Evolutionary conservation across 2,113 vertebrate species (phyloP).

Genomic region (Thamnophis sirtalis): DNA sequence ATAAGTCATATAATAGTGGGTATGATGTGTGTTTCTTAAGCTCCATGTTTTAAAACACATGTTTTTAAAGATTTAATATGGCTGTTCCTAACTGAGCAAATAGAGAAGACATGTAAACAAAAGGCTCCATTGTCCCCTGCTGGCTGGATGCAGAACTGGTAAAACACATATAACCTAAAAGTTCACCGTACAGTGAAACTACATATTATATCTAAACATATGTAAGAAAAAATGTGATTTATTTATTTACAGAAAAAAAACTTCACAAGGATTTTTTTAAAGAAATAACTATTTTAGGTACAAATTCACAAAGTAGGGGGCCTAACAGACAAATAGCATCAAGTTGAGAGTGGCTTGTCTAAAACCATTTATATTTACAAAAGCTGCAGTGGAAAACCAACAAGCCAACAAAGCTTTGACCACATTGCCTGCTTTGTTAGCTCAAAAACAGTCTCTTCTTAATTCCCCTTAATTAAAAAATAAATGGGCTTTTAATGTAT

Average conservation of each 20-base stretch:
- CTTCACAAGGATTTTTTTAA: not conserved
- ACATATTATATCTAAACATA: not conserved
- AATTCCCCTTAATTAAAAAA: not conserved
- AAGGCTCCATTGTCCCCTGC: constrained; percentile 5
- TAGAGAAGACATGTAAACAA: not conserved
- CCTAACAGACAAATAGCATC: not conserved
- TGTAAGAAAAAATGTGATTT: not conserved
- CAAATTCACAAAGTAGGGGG: too few species aligned
- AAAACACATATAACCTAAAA: not conserved
- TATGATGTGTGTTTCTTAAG: not conserved
- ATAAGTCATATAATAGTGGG: not conserved
- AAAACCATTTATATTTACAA: not conserved
- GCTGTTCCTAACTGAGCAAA: not conserved
- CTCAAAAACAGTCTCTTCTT: not conserved
- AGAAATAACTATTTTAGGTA: not conserved
- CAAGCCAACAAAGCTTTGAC: not conserved
- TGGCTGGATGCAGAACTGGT: not conserved
- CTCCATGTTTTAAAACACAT: not conserved
- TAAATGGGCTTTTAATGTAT: not conserved
- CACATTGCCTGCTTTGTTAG: not conserved
- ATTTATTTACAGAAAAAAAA: not conserved
- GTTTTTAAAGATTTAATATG: not conserved
- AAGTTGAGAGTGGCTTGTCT: not conserved
- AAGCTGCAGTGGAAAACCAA: not conserved
- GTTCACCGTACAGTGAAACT: not conserved